Evolutionary conservation across 2,113 vertebrate genomes (phyloP).

Genomic region (Opisthocomus hoazin): DNA sequence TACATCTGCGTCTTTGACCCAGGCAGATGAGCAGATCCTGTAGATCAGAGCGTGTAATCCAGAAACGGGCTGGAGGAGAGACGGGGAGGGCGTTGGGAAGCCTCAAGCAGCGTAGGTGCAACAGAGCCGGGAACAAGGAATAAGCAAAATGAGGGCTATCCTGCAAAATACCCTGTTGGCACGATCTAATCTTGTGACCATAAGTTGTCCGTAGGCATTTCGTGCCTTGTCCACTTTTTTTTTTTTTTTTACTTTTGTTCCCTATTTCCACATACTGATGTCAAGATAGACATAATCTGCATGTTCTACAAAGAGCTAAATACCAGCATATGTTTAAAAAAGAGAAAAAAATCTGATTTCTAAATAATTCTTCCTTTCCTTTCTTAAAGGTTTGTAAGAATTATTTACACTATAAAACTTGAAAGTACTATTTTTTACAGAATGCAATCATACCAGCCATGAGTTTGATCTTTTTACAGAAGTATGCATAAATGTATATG

Average conservation of each 20-base stretch:
- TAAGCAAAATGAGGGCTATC: background rate
- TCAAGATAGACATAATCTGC: background rate
- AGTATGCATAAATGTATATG: slow-evolving; percentile 3
- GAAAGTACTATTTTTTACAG: background rate
- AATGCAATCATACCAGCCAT: slow-evolving; percentile 22
- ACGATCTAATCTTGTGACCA: background rate
- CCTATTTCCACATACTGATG: background rate
- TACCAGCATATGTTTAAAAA: background rate
- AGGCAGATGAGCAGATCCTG: background rate
- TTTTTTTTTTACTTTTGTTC: background rate
- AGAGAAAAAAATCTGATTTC: background rate
- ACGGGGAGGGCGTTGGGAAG: background rate
- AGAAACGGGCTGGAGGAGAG: background rate
- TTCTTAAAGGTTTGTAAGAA: slow-evolving; percentile 31
- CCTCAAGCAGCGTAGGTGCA: background rate
- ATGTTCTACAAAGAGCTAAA: background rate
- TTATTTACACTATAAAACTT: background rate
- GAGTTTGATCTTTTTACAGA: slow-evolving; percentile 35
- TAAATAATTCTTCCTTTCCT: slow-evolving; percentile 8
- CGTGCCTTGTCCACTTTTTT: background rate
- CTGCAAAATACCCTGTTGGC: background rate
- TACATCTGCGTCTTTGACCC: background rate
- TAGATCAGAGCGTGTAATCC: background rate
- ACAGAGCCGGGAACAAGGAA: background rate
- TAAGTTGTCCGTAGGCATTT: background rate